phyloP scores from a whole-genome alignment of 2,113 vertebrate species.

The Microcebus lehilahytsara region DNA sequence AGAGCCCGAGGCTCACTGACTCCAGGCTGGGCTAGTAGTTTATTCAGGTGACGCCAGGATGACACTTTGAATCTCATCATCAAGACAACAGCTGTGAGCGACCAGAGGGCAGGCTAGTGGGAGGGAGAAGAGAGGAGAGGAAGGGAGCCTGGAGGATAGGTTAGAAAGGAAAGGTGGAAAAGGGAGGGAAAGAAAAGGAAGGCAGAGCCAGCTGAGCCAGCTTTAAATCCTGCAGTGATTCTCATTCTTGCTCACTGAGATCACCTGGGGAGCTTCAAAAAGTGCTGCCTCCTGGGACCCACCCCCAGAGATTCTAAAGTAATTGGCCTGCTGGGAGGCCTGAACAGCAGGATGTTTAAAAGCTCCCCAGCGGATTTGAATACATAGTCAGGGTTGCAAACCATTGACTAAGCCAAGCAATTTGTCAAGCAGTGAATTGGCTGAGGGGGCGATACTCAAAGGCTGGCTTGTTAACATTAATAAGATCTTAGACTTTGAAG shows the following conservation, averaged over 20 bases:
- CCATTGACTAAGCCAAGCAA: constrained; percentile 55
- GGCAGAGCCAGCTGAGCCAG: not conserved
- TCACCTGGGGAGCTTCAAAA: constrained; percentile 13
- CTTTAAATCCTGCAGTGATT: constrained; percentile 45
- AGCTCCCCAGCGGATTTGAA: constrained; percentile 45
- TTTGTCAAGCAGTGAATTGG: constrained; percentile 67
- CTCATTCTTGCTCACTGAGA: not conserved
- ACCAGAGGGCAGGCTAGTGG: not conserved
- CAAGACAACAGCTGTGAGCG: not conserved
- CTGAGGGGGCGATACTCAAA: constrained; percentile 61
- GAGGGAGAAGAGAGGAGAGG: not conserved
- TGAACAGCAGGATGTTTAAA: constrained; percentile 50
- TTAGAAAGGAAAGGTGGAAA: not conserved
- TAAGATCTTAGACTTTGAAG: constrained; percentile 69
- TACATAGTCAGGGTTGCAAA: constrained; percentile 24
- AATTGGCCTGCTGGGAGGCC: not conserved
- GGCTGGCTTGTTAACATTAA: constrained; percentile 68
- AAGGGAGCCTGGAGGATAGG: not conserved
- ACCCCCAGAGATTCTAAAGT: constrained; percentile 25
- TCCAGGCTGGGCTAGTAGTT: not conserved
- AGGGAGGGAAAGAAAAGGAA: not conserved
- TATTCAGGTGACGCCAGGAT: not conserved
- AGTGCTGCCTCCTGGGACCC: not conserved
- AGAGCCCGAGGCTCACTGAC: not conserved
- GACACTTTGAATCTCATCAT: not conserved